Evolutionary conservation across 2,113 vertebrate genomes (phyloP).

Genomic region (Leucoraja erinaceus): DNA sequence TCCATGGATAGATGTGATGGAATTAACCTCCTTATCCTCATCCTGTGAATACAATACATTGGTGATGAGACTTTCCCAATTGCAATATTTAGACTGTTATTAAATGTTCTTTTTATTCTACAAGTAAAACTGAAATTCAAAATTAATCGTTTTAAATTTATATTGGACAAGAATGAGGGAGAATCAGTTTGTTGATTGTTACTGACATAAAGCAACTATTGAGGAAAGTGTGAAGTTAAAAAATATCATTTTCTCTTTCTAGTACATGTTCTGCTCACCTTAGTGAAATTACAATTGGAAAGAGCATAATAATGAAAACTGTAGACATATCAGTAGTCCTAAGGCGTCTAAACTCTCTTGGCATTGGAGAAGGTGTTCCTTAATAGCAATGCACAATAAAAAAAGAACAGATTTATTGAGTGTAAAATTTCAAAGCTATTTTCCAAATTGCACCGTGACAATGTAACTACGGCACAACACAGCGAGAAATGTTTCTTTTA

Average conservation of each 20-base stretch:
- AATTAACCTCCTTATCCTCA: background rate
- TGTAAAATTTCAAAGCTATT: background rate
- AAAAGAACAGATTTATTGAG: background rate
- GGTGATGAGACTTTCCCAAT: background rate
- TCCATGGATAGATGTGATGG: background rate
- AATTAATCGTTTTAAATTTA: background rate
- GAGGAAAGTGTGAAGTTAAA: background rate
- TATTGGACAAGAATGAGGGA: background rate
- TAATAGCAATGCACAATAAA: background rate
- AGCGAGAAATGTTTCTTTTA: constrained; percentile 50
- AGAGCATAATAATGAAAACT: background rate
- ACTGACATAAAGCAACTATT: background rate
- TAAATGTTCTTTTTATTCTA: background rate
- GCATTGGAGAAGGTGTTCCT: background rate
- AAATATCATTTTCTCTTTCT: background rate
- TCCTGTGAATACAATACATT: background rate
- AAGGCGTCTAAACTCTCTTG: background rate
- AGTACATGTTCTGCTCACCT: background rate
- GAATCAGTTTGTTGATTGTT: background rate
- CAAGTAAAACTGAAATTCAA: background rate
- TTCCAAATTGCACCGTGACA: background rate
- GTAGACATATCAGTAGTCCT: background rate
- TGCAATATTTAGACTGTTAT: background rate
- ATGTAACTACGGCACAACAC: background rate
- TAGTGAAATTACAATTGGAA: background rate